A percentile compares a stretch with the other conserved stretches of the same genome.
These are phyloP conservation scores for Taenaris catops DNA, from an alignment of 2,888 invertebrate genomes.

Conservation along the genomic window DNA sequence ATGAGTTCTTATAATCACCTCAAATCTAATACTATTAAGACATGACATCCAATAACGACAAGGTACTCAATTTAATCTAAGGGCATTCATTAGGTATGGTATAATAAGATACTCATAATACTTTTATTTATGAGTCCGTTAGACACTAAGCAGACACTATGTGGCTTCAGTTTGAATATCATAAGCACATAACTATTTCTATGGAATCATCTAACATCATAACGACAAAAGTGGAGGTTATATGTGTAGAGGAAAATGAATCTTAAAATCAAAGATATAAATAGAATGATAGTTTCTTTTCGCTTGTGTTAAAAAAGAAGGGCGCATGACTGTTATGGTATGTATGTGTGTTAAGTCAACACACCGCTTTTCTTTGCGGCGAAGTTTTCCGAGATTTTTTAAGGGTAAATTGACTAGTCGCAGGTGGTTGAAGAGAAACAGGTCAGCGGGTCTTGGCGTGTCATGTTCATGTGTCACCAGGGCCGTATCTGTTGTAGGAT, in stretches of 20 bases:
- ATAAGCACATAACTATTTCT: constrained; percentile 34
- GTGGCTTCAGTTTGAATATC: constrained; percentile 66
- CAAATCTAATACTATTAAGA: no score
- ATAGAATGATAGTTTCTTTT: constrained; percentile 46
- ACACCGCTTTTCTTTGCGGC: constrained; percentile 65
- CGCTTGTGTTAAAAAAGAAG: constrained; percentile 51
- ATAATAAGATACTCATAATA: no score
- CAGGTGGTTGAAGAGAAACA: constrained; percentile 65
- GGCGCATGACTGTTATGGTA: constrained; percentile 54
- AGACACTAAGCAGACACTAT: constrained; percentile 19
- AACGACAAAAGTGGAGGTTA: constrained; percentile 4
- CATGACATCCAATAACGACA: no score
- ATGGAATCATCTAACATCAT: no score
- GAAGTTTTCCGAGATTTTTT: constrained; percentile 67
- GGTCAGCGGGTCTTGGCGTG: constrained; percentile 72
- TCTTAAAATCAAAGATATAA: constrained; percentile 51
- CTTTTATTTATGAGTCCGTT: constrained; percentile 2
- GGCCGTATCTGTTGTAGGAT: constrained; percentile 42
- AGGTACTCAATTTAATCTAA: no score
- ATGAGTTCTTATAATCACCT: no score
- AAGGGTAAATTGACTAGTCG: constrained; percentile 74
- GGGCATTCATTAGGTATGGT: no score
- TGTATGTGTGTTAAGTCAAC: constrained; percentile 73
- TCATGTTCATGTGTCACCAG: constrained; percentile 73
- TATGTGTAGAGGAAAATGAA: constrained; percentile 43